Conservation (phyloP, 2,888 invertebrate species). For the Drosophila mercatorum region DNA sequence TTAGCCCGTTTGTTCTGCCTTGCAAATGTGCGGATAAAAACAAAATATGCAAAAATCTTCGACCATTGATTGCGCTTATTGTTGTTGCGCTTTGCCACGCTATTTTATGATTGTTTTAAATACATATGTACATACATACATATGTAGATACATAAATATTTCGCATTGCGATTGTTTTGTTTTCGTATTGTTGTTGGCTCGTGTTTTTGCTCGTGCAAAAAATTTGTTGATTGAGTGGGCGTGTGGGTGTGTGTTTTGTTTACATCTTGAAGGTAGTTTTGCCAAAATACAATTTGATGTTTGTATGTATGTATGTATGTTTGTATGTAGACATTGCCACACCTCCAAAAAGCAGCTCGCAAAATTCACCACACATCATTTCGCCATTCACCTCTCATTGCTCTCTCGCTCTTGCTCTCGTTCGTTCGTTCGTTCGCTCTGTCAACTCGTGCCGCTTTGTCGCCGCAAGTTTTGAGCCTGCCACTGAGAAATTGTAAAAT, state of each 20-base stretch:
- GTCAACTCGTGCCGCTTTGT: slow-evolving; percentile 11
- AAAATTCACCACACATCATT: slow-evolving; percentile 6
- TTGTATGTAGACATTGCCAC: slow-evolving; percentile 51
- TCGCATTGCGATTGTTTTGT: slow-evolving; percentile 42
- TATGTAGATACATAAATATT: slow-evolving; percentile 9
- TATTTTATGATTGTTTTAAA: slow-evolving; percentile 20
- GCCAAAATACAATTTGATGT: slow-evolving; percentile 43
- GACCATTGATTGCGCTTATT: slow-evolving; percentile 27
- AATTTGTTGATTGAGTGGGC: slow-evolving; percentile 8
- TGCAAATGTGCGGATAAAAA: slow-evolving; percentile 66
- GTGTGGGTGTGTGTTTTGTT: slow-evolving; percentile 57
- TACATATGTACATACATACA: neutral
- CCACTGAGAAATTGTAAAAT: slow-evolving; percentile 13
- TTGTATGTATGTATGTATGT: slow-evolving; percentile 22
- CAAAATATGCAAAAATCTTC: slow-evolving; percentile 62
- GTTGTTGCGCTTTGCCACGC: slow-evolving; percentile 13
- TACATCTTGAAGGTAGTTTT: slow-evolving; percentile 68
- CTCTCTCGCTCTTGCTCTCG: slow-evolving; percentile 1
- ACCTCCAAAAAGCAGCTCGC: slow-evolving; percentile 58
- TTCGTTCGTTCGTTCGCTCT: neutral
- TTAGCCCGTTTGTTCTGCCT: slow-evolving; percentile 56
- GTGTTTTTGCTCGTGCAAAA: slow-evolving; percentile 46
- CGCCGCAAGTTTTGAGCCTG: slow-evolving; percentile 36
- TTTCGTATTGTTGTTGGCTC: slow-evolving; percentile 42
- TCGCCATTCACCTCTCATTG: slow-evolving; percentile 50